phyloP scores from a whole-genome alignment of 2,797 vertebrate species.

The Ptychadena robeensis region DNA sequence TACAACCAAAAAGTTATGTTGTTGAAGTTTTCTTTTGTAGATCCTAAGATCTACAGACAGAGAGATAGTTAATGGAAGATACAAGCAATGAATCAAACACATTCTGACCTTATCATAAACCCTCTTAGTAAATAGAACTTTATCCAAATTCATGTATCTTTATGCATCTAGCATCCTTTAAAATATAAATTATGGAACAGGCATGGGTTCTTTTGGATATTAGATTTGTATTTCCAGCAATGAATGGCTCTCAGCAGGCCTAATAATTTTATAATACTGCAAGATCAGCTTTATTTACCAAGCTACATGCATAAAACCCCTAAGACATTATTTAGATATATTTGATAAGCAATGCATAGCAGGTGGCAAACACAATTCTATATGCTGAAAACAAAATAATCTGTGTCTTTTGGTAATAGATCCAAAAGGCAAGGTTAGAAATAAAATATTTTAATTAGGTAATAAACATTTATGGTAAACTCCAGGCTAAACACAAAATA shows the following conservation, averaged over 20 bases:
- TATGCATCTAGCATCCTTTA: neutral
- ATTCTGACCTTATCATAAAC: neutral
- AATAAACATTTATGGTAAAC: too few species aligned
- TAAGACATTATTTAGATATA: neutral
- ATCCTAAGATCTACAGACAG: too few species aligned
- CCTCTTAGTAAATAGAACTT: neutral
- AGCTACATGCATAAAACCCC: neutral
- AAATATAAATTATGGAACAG: neutral
- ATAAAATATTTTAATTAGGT: too few species aligned
- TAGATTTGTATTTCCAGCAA: neutral
- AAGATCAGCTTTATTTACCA: neutral
- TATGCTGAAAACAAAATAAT: neutral
- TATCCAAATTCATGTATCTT: too few species aligned
- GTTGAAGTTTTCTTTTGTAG: too few species aligned
- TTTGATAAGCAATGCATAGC: neutral
- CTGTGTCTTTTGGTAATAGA: conserved; percentile 14
- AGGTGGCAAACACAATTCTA: neutral
- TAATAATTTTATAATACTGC: neutral
- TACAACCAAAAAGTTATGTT: too few species aligned
- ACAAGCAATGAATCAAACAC: too few species aligned
- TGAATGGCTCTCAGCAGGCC: neutral
- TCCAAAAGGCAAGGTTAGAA: conserved; percentile 24
- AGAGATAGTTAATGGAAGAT: too few species aligned
- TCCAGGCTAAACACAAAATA: too few species aligned
- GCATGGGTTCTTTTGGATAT: neutral